Conservation (phyloP, 1,140 invertebrate species). For the Hyles euphorbiae region DNA sequence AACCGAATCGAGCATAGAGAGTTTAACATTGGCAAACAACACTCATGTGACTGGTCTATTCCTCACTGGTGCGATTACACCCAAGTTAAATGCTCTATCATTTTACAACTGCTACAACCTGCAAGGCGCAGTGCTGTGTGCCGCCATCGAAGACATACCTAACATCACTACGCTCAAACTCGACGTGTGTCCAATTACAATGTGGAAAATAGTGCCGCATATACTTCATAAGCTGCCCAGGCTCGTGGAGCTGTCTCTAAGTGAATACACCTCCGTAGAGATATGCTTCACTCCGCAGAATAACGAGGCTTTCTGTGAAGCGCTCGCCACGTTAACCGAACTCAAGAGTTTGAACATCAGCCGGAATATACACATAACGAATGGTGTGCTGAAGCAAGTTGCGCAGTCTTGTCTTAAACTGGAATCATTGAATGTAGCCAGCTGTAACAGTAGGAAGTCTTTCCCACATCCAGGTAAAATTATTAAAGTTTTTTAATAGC, state of each 20-base stretch:
- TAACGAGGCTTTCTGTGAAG: constrained; percentile 42
- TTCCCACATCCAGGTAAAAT: constrained; percentile 38
- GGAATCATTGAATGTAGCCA: constrained; percentile 47
- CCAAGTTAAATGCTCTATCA: constrained; percentile 45
- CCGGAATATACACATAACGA: constrained; percentile 56
- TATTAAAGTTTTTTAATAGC: no score
- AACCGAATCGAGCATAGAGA: constrained; percentile 50
- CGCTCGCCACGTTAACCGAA: constrained; percentile 36
- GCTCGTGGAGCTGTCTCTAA: constrained; percentile 60
- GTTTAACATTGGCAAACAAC: constrained; percentile 55
- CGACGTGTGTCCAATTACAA: constrained; percentile 49
- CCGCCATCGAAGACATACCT: constrained; percentile 48
- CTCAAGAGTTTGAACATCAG: constrained; percentile 51
- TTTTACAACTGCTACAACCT: constrained; percentile 66
- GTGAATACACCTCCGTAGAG: constrained; percentile 48
- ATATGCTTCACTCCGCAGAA: constrained; percentile 19
- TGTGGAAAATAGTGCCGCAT: constrained; percentile 52
- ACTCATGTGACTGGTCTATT: constrained; percentile 62
- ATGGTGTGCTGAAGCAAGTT: constrained; percentile 49
- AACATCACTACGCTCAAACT: constrained; percentile 49
- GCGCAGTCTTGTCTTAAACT: constrained; percentile 43
- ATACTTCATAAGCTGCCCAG: constrained; percentile 53
- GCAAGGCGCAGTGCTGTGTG: constrained; percentile 48
- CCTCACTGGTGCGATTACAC: constrained; percentile 41
- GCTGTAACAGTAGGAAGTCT: constrained; percentile 45